Conservation (phyloP, 2,888 invertebrate species). For the Linnaemya tessellans region DNA sequence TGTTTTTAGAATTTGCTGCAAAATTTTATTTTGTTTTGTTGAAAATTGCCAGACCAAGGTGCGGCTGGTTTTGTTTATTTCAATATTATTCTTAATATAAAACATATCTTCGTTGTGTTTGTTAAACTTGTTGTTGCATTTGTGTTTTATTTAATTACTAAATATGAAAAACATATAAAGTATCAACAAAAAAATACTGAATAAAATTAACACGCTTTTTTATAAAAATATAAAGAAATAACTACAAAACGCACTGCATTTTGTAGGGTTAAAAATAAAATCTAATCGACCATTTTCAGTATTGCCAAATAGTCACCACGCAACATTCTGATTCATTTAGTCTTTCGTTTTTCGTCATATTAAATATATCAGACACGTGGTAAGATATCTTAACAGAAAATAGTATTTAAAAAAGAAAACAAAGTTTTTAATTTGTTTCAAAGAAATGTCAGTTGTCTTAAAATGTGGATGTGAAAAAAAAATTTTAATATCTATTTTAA, state of each 20-base stretch:
- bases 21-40: neutral
- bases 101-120: neutral
- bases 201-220: slow-evolving; percentile 18
- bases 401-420: neutral
- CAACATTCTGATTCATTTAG: neutral
- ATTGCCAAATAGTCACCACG: slow-evolving; percentile 30
- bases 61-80: neutral
- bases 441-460: neutral
- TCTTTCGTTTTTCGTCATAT: neutral
- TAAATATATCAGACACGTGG: slow-evolving; percentile 26
- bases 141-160: neutral
- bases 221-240: neutral
- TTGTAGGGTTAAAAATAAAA: neutral
- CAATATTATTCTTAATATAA: neutral
- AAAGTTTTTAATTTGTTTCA: neutral
- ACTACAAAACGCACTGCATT: neutral
- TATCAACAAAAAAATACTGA: neutral
- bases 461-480: neutral
- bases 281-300: neutral
- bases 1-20: neutral
- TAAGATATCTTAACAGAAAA: neutral
- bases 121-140: neutral
- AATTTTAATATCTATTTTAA: neutral
- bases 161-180: neutral
- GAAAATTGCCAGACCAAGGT: slow-evolving; percentile 5